These are phyloP conservation scores for Malaclemys terrapin DNA, from an alignment of 2,113 vertebrate genomes.

Conservation along the genomic window DNA sequence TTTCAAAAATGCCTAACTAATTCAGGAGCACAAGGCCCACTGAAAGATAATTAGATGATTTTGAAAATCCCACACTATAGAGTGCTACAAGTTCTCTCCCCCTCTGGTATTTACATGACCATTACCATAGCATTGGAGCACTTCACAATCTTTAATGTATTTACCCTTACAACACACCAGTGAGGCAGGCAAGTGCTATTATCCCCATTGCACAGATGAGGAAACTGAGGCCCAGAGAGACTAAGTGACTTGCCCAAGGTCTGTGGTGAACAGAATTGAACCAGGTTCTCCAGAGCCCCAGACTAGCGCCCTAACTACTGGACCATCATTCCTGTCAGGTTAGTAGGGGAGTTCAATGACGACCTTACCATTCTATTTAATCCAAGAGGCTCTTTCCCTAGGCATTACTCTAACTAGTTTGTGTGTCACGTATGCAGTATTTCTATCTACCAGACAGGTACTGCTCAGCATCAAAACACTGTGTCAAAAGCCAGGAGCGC, in stretches of 20 bases:
- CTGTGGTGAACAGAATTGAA: accelerated
- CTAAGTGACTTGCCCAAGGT: background rate
- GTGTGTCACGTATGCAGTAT: background rate
- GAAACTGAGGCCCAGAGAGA: background rate
- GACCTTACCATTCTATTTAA: accelerated
- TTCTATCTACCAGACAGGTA: background rate
- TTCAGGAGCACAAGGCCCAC: accelerated
- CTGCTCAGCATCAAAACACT: background rate
- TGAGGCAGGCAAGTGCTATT: background rate
- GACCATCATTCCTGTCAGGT: background rate
- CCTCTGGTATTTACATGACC: background rate
- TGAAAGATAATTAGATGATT: background rate
- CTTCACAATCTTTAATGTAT: background rate
- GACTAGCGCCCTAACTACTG: background rate
- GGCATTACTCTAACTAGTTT: background rate
- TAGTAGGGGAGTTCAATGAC: background rate
- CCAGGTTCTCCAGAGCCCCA: background rate
- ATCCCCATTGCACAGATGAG: accelerated
- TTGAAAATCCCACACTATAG: background rate
- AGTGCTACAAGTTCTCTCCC: background rate
- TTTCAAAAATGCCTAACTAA: background rate
- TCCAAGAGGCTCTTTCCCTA: background rate
- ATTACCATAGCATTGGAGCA: background rate
- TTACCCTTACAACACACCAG: too few relatives aligned
- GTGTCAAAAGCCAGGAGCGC: background rate